Percentiles rank a stretch among this genome's conserved stretches.
Evolutionary conservation across 2,113 vertebrate genomes (phyloP).

Genomic region (Ornithorhynchus anatinus): DNA sequence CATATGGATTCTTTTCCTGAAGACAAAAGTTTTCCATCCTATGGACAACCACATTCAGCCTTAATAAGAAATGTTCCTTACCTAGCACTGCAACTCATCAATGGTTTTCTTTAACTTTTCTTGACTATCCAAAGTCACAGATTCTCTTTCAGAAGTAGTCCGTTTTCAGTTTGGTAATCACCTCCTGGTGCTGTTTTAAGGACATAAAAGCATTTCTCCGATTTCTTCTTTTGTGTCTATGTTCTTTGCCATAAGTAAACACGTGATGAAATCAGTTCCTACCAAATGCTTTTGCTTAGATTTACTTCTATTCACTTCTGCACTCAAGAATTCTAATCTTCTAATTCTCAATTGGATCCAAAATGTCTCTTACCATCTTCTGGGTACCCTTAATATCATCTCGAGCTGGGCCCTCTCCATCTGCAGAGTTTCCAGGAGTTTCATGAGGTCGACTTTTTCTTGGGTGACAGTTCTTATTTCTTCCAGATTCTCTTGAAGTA

Average conservation of each 20-base stretch:
- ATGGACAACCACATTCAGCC: too few relatives aligned
- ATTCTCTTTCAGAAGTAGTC: constrained; percentile 53
- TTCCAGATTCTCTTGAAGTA: constrained; percentile 38
- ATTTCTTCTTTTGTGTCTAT: constrained; percentile 63
- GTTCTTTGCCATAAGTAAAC: constrained; percentile 45
- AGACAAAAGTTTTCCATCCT: too few relatives aligned
- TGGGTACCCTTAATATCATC: too few relatives aligned
- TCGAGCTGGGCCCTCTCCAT: too few relatives aligned
- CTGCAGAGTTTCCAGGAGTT: constrained; percentile 55
- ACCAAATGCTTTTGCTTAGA: not conserved
- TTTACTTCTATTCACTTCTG: not conserved
- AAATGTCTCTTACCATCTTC: too few relatives aligned
- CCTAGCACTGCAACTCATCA: constrained; percentile 44
- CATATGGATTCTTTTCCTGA: too few relatives aligned
- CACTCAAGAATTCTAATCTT: too few relatives aligned
- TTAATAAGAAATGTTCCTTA: not conserved
- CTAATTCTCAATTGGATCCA: too few relatives aligned
- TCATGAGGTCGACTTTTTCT: constrained; percentile 58
- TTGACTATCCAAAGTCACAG: constrained; percentile 12
- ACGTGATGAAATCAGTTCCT: not conserved
- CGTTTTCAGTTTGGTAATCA: constrained; percentile 45
- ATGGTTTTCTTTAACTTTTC: constrained; percentile 22
- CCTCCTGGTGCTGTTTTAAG: constrained; percentile 60
- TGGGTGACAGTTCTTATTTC: constrained; percentile 49
- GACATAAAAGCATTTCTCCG: constrained; percentile 36